Percentiles rank a stretch among this genome's conserved stretches.
Evolutionary conservation across 2,113 vertebrate species (phyloP).

Genomic region (Gymnorhina tibicen): DNA sequence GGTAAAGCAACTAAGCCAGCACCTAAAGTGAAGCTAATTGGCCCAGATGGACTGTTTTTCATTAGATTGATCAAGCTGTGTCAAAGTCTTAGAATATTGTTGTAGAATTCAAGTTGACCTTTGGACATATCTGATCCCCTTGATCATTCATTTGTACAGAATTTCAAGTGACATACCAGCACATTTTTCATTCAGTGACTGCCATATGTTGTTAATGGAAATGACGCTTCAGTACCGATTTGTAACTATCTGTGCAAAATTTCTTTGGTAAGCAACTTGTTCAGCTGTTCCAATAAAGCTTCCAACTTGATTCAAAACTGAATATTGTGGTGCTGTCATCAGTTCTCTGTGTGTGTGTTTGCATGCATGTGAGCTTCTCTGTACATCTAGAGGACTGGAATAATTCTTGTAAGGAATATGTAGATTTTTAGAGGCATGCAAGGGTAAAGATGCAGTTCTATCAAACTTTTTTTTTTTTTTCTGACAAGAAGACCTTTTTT

Average conservation of each 20-base stretch:
- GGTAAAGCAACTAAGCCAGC: neutral
- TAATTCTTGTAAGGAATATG: neutral
- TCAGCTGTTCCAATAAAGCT: neutral
- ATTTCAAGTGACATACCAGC: neutral
- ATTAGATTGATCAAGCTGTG: constrained; percentile 4
- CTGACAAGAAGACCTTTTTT: neutral
- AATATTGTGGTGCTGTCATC: neutral
- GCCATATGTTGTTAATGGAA: neutral
- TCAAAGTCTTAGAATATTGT: constrained; percentile 4
- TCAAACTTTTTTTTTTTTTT: neutral
- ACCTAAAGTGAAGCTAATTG: neutral
- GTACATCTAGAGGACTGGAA: neutral
- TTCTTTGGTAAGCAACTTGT: neutral
- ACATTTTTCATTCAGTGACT: neutral
- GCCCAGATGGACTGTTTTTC: neutral
- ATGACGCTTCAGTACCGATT: neutral
- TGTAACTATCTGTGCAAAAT: neutral
- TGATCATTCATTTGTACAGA: neutral
- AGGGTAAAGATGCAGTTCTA: neutral
- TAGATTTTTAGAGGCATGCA: neutral
- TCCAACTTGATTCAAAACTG: neutral
- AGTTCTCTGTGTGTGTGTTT: too few species aligned
- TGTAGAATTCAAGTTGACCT: neutral
- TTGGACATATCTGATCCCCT: neutral
- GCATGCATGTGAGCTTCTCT: fast-evolving